Conservation (phyloP, 2,113 vertebrate species). For the Mus pahari region DNA sequence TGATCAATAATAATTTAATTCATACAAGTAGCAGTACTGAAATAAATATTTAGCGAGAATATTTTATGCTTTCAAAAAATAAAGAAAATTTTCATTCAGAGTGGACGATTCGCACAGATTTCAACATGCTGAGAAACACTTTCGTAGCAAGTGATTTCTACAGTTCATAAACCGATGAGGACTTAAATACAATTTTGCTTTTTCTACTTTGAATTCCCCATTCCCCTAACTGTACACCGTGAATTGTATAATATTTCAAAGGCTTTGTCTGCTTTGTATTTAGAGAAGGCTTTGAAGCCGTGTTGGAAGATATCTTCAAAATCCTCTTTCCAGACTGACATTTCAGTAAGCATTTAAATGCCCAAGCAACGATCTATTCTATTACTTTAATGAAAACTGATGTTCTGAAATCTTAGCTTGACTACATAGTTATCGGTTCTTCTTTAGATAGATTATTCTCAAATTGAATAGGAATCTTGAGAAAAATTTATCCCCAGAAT, state of each 20-base stretch:
- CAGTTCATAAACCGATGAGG: neutral
- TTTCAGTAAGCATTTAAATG: conserved; percentile 9
- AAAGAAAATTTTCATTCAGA: neutral
- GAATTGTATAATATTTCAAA: conserved; percentile 57
- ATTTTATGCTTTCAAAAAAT: conserved; percentile 25
- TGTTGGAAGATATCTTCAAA: neutral
- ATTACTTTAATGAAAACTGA: conserved; percentile 18
- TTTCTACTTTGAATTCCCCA: conserved; percentile 28
- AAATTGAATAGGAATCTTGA: neutral
- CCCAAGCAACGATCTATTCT: neutral
- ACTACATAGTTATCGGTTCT: neutral
- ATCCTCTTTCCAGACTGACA: conserved; percentile 5
- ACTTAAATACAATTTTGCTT: conserved; percentile 14
- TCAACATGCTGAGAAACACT: neutral
- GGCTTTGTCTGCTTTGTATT: conserved; percentile 57
- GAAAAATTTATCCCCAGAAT: neutral
- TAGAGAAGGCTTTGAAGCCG: conserved; percentile 58
- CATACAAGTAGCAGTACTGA: neutral
- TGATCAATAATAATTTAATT: neutral
- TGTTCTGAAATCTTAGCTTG: conserved; percentile 39
- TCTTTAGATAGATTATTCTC: conserved; percentile 39
- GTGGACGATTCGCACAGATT: conserved; percentile 10
- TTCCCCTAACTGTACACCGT: conserved; percentile 2
- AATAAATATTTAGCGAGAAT: neutral
- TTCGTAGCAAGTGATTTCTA: conserved; percentile 14